Conservation (phyloP, 2,888 invertebrate species). For the Lepidocyrtinus sp. region DNA sequence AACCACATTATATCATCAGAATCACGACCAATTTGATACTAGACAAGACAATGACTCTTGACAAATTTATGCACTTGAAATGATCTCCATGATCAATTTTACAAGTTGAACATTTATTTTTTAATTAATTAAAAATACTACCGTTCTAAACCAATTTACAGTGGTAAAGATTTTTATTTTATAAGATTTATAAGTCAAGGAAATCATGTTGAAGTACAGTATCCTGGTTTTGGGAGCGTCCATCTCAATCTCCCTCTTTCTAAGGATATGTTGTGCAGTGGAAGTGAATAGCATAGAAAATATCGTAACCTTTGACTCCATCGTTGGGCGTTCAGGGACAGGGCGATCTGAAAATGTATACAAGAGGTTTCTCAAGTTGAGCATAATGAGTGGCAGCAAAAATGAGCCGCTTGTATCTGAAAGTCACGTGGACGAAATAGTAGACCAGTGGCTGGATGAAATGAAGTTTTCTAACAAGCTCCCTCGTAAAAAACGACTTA, state of each 20-base stretch:
- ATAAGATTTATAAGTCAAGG: neutral
- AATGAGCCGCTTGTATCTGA: neutral
- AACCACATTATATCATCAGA: too few relatives aligned
- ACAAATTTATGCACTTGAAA: neutral
- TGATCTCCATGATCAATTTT: neutral
- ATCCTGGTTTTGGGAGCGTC: conserved; percentile 64
- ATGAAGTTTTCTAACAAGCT: neutral
- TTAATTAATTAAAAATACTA: neutral
- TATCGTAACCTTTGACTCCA: neutral
- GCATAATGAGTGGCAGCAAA: neutral
- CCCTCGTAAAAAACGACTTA: neutral
- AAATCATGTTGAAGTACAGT: conserved; percentile 64
- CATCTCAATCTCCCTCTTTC: conserved; percentile 63
- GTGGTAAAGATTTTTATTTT: neutral
- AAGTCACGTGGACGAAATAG: neutral
- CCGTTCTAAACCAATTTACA: too few relatives aligned
- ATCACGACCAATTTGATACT: too few relatives aligned
- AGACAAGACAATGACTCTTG: conserved; percentile 29
- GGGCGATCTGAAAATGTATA: neutral
- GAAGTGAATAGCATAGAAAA: conserved; percentile 22
- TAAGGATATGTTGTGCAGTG: conserved; percentile 57
- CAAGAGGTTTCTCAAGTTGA: neutral
- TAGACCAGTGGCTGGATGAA: neutral
- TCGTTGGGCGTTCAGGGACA: neutral
- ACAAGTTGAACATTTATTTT: neutral